Evolutionary conservation across 2,888 invertebrate genomes (phyloP), one percentile per base, ranked within the genome.

Genomic region (Hemicrepidius hirtus): DNA sequence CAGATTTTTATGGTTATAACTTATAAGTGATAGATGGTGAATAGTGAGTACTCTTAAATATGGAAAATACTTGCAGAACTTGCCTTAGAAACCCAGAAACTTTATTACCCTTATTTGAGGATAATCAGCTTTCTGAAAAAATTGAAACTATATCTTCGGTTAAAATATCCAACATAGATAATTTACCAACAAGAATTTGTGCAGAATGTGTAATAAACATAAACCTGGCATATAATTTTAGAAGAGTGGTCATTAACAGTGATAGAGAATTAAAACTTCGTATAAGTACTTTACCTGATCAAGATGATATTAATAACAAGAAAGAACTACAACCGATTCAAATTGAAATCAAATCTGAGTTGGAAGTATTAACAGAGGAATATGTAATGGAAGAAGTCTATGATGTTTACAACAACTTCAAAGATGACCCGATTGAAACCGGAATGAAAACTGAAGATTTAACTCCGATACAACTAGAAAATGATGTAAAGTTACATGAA

Each of bases 171-270:
- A 20, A 13, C 7, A 40, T 44, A 24, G 65, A 65, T 46, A 28
- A 65, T 20, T 57, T 73, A 60, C 73, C 73, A 9, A 13, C 40
- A 16, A 50, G n/a, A 40, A 20, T 73, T 20, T 73, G 73, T 50
- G 37, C 57, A 10, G 63, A 68, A 41, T 73, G 73, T 32, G 24
- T 64, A 35, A 32, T 24, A 49, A 73, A 73, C n/a, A 59, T 69
- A 9, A 68, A 68, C 20, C n/a, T 65, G 18, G 37, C 41, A 0
- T 73, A 65, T 35, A 68, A 73, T 41, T 73, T 73, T 40, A 68
- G 73, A 28, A 64, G 18, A 35, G 60, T 73, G 9, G 69, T 73
- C n/a, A 68, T 49, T 7, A 59, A 68, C 21, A 59, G 59, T 50
- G 63, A 64, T 37, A n/a, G 44, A 57, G 68, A 68, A 46, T 20